These are phyloP conservation scores for Oryzias dopingdopingensis DNA, from an alignment of 2,797 vertebrate genomes.

Conservation along the genomic window DNA sequence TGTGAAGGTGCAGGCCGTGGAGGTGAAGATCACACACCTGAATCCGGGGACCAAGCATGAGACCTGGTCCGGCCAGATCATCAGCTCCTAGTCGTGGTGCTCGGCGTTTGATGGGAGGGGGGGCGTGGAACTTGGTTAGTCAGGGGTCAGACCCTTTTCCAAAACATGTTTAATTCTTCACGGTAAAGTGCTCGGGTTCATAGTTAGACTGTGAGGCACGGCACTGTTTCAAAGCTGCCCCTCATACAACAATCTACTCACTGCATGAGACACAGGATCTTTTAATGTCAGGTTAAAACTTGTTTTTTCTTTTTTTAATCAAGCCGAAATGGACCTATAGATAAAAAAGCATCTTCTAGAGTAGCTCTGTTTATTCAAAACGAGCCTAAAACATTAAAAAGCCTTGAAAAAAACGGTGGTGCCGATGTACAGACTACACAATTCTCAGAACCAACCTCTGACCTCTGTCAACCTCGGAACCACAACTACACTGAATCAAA, in stretches of 20 bases:
- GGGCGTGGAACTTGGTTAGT: background rate
- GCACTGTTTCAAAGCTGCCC: too few species aligned
- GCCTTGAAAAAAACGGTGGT: too few species aligned
- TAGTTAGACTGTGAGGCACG: background rate
- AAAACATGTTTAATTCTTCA: slow-evolving; percentile 24
- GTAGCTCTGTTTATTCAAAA: background rate
- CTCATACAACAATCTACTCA: background rate
- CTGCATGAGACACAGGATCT: slow-evolving; percentile 12
- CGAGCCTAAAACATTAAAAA: background rate
- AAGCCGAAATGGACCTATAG: too few species aligned
- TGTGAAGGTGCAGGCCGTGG: slow-evolving; percentile 97
- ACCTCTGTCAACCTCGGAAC: too few species aligned
- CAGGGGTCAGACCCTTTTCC: slow-evolving; percentile 16
- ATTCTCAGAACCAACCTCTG: too few species aligned
- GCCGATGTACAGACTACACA: too few species aligned
- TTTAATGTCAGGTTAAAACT: too few species aligned
- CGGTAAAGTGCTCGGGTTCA: slow-evolving; percentile 14
- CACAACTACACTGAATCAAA: too few species aligned
- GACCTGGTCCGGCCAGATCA: slow-evolving; percentile 97
- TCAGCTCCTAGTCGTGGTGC: slow-evolving; percentile 83
- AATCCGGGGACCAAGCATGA: slow-evolving; percentile 94
- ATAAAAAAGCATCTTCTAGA: too few species aligned
- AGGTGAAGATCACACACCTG: slow-evolving; percentile 94
- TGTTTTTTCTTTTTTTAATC: too few species aligned
- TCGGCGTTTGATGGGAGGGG: background rate